These are phyloP conservation scores for Corythucha ciliata DNA, from an alignment of 2,888 invertebrate species.

Conservation along the genomic window DNA sequence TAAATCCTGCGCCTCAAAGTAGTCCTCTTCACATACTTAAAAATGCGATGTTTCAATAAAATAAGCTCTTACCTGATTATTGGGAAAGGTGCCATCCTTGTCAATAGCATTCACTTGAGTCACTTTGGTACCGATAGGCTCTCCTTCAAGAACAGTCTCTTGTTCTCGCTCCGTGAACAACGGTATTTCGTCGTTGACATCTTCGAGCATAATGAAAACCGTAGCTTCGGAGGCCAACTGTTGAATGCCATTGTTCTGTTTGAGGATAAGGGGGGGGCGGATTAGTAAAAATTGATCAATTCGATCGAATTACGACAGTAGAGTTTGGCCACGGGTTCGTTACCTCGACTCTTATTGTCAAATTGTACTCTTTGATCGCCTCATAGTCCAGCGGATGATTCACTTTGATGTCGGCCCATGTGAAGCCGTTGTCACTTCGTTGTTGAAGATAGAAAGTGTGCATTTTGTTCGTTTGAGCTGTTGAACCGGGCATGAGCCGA, in stretches of 20 bases:
- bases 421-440: constrained; percentile 81
- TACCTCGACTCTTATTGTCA: constrained; percentile 92
- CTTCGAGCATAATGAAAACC: constrained; percentile 85
- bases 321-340: constrained; percentile 42
- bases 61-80: constrained; percentile 64
- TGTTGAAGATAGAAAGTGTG: constrained; percentile 94
- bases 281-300: constrained; percentile 29
- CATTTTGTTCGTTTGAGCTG: constrained; percentile 90
- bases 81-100: constrained; percentile 89
- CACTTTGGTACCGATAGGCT: constrained; percentile 88
- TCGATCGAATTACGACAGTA: neutral
- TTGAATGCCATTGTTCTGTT: constrained; percentile 89
- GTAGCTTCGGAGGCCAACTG: constrained; percentile 91
- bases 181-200: constrained; percentile 95
- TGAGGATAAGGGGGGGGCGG: too few relatives aligned
- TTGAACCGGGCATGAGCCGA: constrained; percentile 88
- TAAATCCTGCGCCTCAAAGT: too few relatives aligned
- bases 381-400: constrained; percentile 93
- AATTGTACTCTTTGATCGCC: constrained; percentile 88
- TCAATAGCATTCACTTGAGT: constrained; percentile 94
- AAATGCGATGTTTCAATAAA: neutral
- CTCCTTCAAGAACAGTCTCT: constrained; percentile 89
- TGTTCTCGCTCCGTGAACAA: constrained; percentile 90
- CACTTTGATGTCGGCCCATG: constrained; percentile 93
- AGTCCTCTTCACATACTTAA: neutral